A percentile compares a stretch with the other conserved stretches of the same genome.
phyloP scores from a whole-genome alignment of 2,888 invertebrate genomes.

The Euzophera pinguis region DNA sequence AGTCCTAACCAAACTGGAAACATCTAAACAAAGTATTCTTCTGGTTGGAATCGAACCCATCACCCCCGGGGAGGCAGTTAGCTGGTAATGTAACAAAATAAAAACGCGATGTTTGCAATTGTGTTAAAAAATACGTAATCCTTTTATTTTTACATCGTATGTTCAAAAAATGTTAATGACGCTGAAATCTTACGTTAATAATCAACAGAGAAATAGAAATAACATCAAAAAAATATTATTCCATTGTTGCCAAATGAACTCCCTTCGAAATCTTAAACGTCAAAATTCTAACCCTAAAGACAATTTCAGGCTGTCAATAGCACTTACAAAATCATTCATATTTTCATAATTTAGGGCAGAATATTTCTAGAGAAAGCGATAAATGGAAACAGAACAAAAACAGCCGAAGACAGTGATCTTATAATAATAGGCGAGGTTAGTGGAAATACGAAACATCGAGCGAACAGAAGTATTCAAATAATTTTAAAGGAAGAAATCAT shows the following conservation, averaged over 20 bases:
- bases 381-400: conserved; percentile 16
- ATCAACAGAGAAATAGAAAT: no score
- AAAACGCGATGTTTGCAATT: no score
- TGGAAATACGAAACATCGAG: conserved; percentile 10
- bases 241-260: background rate
- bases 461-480: background rate
- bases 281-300: background rate
- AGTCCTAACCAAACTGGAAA: no score
- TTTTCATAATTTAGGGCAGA: conserved; percentile 15
- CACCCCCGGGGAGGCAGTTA: no score
- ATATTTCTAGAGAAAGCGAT: conserved; percentile 26
- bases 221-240: no score
- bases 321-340: conserved; percentile 9
- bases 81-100: no score
- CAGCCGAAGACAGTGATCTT: conserved; percentile 45
- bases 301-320: background rate
- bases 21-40: no score
- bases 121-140: no score
- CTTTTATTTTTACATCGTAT: no score
- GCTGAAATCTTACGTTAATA: no score
- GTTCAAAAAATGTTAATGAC: no score
- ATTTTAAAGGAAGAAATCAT: no score
- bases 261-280: background rate
- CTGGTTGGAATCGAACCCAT: background rate
- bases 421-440: conserved; percentile 57